A percentile compares a stretch with the other conserved stretches of the same genome.
Conservation (phyloP, 2,888 invertebrate genomes). For the Acanthoscelides obtectus region DNA sequence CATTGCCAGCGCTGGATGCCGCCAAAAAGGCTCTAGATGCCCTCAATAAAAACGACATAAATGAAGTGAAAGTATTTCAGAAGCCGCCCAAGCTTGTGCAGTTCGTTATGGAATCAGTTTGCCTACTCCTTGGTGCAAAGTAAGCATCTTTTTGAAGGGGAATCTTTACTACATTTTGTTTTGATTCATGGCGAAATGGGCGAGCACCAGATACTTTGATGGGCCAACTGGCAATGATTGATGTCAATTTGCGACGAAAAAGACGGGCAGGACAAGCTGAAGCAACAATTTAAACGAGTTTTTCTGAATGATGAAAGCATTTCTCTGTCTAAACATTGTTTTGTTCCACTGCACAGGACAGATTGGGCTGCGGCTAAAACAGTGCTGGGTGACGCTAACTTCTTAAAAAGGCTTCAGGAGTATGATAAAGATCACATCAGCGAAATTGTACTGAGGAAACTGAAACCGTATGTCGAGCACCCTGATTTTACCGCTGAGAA, state of each 20-base stretch:
- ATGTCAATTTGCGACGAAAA: too few relatives aligned
- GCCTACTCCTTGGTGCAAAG: conserved; percentile 78
- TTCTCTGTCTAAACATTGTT: too few relatives aligned
- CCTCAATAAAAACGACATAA: conserved; percentile 85
- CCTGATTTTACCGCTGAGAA: conserved; percentile 81
- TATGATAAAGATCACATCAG: conserved; percentile 86
- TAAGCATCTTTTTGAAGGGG: conserved; percentile 43
- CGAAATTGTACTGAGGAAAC: conserved; percentile 68
- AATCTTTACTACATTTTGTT: too few relatives aligned
- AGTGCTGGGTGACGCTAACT: conserved; percentile 76
- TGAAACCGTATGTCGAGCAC: conserved; percentile 78
- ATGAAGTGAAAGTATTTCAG: conserved; percentile 82
- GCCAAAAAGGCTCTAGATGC: conserved; percentile 80
- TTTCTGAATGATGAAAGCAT: too few relatives aligned
- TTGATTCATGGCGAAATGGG: too few relatives aligned
- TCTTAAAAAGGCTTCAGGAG: conserved; percentile 74
- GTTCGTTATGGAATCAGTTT: conserved; percentile 90
- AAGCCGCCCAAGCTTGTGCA: conserved; percentile 83
- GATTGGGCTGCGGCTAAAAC: conserved; percentile 84
- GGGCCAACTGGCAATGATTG: too few relatives aligned
- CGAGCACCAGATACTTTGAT: too few relatives aligned
- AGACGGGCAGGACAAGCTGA: too few relatives aligned
- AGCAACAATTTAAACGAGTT: too few relatives aligned
- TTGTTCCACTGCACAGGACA: conserved; percentile 58
- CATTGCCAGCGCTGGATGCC: conserved; percentile 80